Evolutionary conservation across 2,113 vertebrate genomes (phyloP).

Genomic region (Anhinga rufa): DNA sequence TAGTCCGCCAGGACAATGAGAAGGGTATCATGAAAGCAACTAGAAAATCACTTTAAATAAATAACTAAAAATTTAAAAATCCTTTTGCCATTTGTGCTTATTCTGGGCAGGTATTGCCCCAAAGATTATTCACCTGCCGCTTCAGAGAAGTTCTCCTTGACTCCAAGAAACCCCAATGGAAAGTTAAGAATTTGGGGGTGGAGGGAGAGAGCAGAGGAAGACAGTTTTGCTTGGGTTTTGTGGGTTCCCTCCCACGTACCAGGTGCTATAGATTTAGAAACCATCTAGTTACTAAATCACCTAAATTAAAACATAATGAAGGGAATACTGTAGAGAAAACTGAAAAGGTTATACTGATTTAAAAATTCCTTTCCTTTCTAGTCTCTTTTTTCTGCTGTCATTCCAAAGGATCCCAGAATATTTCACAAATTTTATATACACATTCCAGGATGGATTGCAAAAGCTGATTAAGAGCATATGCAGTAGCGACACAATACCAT

Average conservation of each 20-base stretch:
- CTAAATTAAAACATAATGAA: neutral
- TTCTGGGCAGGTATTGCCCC: neutral
- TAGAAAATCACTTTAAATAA: neutral
- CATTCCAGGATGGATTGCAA: neutral
- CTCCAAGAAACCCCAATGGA: neutral
- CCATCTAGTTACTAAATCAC: neutral
- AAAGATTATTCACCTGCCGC: neutral
- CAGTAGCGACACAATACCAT: neutral
- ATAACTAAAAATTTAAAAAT: neutral
- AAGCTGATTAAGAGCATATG: conserved; percentile 18
- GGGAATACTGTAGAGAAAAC: neutral
- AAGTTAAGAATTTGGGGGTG: neutral
- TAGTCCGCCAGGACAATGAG: neutral
- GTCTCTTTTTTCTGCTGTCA: neutral
- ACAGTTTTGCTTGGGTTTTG: neutral
- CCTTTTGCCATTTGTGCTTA: neutral
- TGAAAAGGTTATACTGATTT: neutral
- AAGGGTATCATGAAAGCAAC: neutral
- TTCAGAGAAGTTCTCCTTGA: neutral
- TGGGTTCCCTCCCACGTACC: neutral
- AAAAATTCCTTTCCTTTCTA: neutral
- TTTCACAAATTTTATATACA: neutral
- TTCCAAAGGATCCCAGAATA: neutral
- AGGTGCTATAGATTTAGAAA: neutral
- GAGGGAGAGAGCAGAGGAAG: neutral